These are phyloP conservation scores for Agrenia bidenticulata DNA, from an alignment of 2,888 invertebrate species.

Conservation along the genomic window DNA sequence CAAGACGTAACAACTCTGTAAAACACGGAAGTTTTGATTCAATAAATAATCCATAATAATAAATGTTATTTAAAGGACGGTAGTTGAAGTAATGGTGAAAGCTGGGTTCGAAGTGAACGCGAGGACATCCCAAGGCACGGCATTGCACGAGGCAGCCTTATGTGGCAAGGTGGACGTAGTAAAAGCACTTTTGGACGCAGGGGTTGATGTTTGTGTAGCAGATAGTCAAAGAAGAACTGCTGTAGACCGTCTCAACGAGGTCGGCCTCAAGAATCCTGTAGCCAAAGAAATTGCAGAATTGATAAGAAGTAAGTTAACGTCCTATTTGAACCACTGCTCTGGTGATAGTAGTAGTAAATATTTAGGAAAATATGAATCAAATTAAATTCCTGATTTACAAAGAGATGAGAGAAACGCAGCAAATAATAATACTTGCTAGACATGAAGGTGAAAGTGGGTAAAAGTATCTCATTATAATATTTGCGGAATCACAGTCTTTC, in stretches of 20 bases:
- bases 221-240: constrained; percentile 82
- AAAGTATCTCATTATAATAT: no score
- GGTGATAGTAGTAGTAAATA: no score
- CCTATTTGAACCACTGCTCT: no score
- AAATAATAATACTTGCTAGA: no score
- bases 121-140: constrained; percentile 80
- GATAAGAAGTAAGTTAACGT: constrained; percentile 69
- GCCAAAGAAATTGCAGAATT: constrained; percentile 82
- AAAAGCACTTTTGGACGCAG: constrained; percentile 73
- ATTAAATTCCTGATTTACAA: no score
- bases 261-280: constrained; percentile 84
- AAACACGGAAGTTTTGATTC: no score
- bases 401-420: no score
- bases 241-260: constrained; percentile 69
- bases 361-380: no score
- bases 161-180: constrained; percentile 89
- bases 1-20: no score
- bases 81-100: constrained; percentile 77
- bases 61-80: constrained; percentile 68
- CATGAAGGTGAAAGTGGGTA: no score
- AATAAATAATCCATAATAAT: no score
- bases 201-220: constrained; percentile 76
- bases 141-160: constrained; percentile 89
- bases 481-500: no score
- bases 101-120: constrained; percentile 87